These are phyloP conservation scores for Brachionus angularis DNA, from an alignment of 1,140 invertebrate species.

Conservation along the genomic window DNA sequence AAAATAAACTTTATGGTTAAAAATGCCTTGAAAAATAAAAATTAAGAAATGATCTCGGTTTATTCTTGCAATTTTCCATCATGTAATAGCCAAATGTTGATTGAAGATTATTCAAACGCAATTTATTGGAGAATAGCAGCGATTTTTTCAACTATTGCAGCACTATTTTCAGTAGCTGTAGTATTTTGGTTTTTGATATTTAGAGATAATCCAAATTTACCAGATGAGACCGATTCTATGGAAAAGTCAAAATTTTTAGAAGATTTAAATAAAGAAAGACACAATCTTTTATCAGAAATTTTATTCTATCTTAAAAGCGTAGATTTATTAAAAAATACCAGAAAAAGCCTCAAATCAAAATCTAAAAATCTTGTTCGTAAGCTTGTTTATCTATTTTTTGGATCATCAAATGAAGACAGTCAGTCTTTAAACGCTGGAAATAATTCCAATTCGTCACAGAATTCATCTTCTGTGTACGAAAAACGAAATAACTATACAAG, in stretches of 20 bases:
- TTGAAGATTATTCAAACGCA: slow-evolving; percentile 25
- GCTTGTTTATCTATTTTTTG: no score
- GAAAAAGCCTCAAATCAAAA: no score
- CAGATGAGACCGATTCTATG: slow-evolving; percentile 1
- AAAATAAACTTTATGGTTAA: no score
- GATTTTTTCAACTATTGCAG: slow-evolving; percentile 29
- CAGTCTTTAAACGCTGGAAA: no score
- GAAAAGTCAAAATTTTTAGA: slow-evolving; percentile 21
- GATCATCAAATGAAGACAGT: not conserved
- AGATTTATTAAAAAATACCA: no score
- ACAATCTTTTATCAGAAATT: slow-evolving; percentile 20
- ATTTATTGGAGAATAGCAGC: slow-evolving; percentile 33
- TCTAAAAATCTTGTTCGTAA: no score
- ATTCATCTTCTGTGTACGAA: not conserved
- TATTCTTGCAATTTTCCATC: slow-evolving; percentile 33
- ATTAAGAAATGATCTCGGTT: slow-evolving; percentile 24
- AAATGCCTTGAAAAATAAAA: no score
- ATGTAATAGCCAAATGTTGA: slow-evolving; percentile 16
- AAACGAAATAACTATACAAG: slow-evolving; percentile 15
- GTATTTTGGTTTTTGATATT: slow-evolving; percentile 24
- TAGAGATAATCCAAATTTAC: not conserved
- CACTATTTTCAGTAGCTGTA: slow-evolving; percentile 27
- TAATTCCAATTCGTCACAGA: no score
- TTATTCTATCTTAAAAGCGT: no score
- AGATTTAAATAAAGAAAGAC: not conserved